Evolutionary conservation across 2,888 invertebrate genomes (phyloP), one percentile per base, ranked within the genome.

Genomic region (Acleris holmiana): DNA sequence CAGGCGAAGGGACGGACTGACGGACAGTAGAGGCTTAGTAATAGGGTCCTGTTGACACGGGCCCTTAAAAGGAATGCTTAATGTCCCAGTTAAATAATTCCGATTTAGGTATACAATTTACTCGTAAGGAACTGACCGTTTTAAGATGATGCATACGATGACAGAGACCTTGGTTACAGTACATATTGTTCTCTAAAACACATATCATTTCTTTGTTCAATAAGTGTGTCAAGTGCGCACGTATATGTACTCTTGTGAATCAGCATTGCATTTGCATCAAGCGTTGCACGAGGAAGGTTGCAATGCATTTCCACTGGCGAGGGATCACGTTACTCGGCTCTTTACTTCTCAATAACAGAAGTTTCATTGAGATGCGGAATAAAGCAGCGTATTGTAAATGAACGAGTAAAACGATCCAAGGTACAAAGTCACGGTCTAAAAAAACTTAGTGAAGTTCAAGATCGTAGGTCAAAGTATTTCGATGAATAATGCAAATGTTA

Each of bases 221-320:
- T 19, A 70, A 58, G 62, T 70, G 51, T 69, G 71, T 70, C 71
- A 70, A 71, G 69, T 67, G 68, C 63, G 60, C 63, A 59, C 54
- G 51, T 49, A 35, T 35, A 35, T 2, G 46, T 51, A 46, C 46
- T 58, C 23, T 41, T 46, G 49, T 70, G 69, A 67, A 66, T 67
- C 67, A 67, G 48, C 50, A 49, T 61, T 58, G 56, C 65, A 65
- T 60, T 61, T 65, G 59, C 59, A 65, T 59, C 56, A n/a, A 21
- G 17, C 44, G 44, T 62, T 53, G 48, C 53, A 41, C 10, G 47
- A 61, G 29, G 21, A 54, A 48, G 41, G 48, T 35, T 49, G 29
- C 21, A 58, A 47, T 61, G 54, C 15, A 23, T 40, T 17, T 35
- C 25, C 29, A 19, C 47, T 19, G 18, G 47, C 47, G 19, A 47